Conservation (phyloP, 1,140 invertebrate species). For the Mylabris phalerata region DNA sequence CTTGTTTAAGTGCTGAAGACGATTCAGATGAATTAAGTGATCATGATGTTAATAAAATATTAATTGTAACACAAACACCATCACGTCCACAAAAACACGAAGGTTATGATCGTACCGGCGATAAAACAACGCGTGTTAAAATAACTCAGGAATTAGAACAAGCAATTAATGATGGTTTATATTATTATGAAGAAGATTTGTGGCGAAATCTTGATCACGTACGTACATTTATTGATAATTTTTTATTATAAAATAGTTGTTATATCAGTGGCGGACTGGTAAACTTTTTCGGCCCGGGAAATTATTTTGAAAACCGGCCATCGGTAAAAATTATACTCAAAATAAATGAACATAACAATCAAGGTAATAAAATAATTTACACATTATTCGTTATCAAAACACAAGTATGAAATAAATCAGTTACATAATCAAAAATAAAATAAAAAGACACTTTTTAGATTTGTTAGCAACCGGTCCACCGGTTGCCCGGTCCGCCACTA, state of each 20-base stretch:
- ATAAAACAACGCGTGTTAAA: conserved; percentile 77
- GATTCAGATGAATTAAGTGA: conserved; percentile 90
- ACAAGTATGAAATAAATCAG: too few species aligned
- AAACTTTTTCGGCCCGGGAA: background rate
- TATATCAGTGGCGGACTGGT: too few species aligned
- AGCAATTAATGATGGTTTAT: conserved; percentile 91
- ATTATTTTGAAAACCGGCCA: too few species aligned
- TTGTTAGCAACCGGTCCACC: too few species aligned
- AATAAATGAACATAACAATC: too few species aligned
- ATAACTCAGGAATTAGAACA: conserved; percentile 90
- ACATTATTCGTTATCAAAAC: too few species aligned
- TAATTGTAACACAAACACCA: conserved; percentile 85
- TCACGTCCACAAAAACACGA: conserved; percentile 69
- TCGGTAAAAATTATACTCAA: too few species aligned
- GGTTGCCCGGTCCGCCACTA: too few species aligned
- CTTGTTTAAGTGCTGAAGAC: conserved; percentile 46
- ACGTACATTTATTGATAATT: background rate
- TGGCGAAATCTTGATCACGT: conserved; percentile 51
- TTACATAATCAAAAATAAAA: too few species aligned
- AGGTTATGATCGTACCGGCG: conserved; percentile 81
- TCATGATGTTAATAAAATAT: conserved; percentile 86
- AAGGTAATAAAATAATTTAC: too few species aligned
- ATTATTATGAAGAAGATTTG: conserved; percentile 89
- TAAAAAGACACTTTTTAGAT: too few species aligned
- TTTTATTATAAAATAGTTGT: background rate